Base-by-base conservation (phyloP, 1,140 invertebrate genomes). In the Lethrus apterus region DNA sequence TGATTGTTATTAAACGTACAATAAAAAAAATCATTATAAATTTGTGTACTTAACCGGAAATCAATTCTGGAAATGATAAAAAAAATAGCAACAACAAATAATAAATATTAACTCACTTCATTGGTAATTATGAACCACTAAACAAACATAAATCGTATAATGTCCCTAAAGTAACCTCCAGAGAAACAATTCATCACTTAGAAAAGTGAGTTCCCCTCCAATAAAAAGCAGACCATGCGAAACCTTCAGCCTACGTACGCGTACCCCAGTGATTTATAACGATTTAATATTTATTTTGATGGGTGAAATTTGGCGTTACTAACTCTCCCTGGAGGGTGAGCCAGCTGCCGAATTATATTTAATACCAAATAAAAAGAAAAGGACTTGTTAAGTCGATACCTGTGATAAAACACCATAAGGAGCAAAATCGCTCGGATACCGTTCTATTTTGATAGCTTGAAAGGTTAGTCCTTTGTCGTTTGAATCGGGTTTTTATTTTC, bases 201-300 rank as follows among this genome's bases (percentile, higher is more conserved):
- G 46, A 48, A 43, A n/a, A 18, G 5, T 43, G 23, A 8, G 31
- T 31, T 29, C 44, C 30, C 32, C 18, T 30, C 34, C 31, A 46
- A 46, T 46, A 42, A 50, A 50, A 44, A 50, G 35, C 36, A 50
- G 36, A 13, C 41, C 41, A 44, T 32, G 29, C 48, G 48, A 45
- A 34, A 45, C 43, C 19, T 34, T 8, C 13, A 13, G 5, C 17
- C 8, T 42, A 23, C 23, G 38, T 48, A 23, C 35, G 41, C 18
- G 30, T 3, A 18, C 48, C 46, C 29, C 34, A 45, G 42, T 61
- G 59, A 65, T 66, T 65, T 66, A 66, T 65, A 63, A 61, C 62
- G 60, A 65, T 66, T 66, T 66, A 63, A 66, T 66, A 66, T 67
- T 67, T 67, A 65, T 67, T 65, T 67, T 67, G 63, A 65, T 65